Evolutionary conservation across 2,797 vertebrate species (phyloP).

Genomic region (Lagorchestes hirsutus): DNA sequence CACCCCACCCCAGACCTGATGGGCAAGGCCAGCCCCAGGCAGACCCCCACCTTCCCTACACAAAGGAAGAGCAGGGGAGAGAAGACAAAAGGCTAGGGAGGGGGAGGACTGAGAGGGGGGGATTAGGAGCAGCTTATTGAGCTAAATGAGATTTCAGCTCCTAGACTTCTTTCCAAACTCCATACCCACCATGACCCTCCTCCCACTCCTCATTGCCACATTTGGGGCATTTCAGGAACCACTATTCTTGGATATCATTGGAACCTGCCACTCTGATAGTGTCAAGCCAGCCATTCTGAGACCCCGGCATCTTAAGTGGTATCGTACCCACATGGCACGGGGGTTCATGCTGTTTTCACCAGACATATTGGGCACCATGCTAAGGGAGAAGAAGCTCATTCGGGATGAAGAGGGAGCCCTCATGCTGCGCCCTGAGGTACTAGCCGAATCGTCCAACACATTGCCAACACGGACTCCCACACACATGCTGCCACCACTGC

Average conservation of each 20-base stretch:
- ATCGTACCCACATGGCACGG: slow-evolving; percentile 85
- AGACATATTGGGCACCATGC: slow-evolving; percentile 85
- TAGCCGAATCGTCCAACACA: neutral
- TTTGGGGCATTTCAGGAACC: slow-evolving; percentile 87
- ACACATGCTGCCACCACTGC: neutral
- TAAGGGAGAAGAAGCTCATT: slow-evolving; percentile 84
- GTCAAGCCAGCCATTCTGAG: slow-evolving; percentile 87
- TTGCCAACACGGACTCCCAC: neutral
- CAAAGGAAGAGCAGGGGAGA: neutral
- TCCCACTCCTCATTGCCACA: neutral
- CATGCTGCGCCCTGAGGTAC: slow-evolving; percentile 81
- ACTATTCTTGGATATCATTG: slow-evolving; percentile 93
- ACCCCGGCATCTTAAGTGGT: slow-evolving; percentile 88
- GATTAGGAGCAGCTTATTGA: too few relatives aligned
- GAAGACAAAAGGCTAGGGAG: slow-evolving; percentile 48
- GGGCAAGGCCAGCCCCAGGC: slow-evolving; percentile 76
- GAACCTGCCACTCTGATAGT: slow-evolving; percentile 92
- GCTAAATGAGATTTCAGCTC: neutral
- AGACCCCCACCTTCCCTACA: slow-evolving; percentile 61
- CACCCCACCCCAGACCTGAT: slow-evolving; percentile 66
- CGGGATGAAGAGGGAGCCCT: slow-evolving; percentile 85
- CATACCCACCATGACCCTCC: neutral
- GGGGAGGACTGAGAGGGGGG: neutral
- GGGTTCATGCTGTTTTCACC: slow-evolving; percentile 88
- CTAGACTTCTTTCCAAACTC: neutral